Conservation (phyloP, 2,888 invertebrate species). For the Pyrgus malvae region DNA sequence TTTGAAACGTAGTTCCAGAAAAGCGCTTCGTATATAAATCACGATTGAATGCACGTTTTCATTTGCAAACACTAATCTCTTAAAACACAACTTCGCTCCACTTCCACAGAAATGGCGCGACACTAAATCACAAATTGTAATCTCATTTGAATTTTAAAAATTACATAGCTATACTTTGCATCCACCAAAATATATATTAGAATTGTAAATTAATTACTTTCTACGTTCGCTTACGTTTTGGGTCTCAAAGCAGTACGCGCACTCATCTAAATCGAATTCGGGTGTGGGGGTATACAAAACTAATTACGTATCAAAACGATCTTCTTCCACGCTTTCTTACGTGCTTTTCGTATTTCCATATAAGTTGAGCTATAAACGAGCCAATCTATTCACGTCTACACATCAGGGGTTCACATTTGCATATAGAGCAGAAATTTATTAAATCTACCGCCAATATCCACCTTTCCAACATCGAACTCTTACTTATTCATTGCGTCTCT, state of each 20-base stretch:
- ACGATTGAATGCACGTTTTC: not conserved
- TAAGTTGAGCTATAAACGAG: constrained; percentile 82
- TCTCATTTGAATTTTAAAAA: constrained; percentile 51
- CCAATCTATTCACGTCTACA: constrained; percentile 83
- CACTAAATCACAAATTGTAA: constrained; percentile 38
- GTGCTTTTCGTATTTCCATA: constrained; percentile 81
- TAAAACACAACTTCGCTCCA: not conserved
- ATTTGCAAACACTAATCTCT: not conserved
- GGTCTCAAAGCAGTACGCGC: constrained; percentile 48
- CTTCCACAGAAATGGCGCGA: not conserved
- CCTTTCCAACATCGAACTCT: constrained; percentile 77
- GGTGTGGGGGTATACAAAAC: constrained; percentile 66
- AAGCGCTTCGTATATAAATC: not conserved
- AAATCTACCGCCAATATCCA: constrained; percentile 81
- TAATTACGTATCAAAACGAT: constrained; percentile 79
- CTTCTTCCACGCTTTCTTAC: constrained; percentile 80
- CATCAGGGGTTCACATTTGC: constrained; percentile 81
- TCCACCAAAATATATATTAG: constrained; percentile 54
- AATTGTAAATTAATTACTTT: constrained; percentile 67
- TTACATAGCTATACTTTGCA: constrained; percentile 45
- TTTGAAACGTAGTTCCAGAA: not conserved
- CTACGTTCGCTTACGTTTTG: constrained; percentile 50
- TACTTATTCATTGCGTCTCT: constrained; percentile 64
- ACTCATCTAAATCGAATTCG: constrained; percentile 64
- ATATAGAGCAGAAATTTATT: constrained; percentile 83